These are phyloP conservation scores for Megamerina dolium DNA, from an alignment of 2,888 invertebrate species.

Conservation along the genomic window DNA sequence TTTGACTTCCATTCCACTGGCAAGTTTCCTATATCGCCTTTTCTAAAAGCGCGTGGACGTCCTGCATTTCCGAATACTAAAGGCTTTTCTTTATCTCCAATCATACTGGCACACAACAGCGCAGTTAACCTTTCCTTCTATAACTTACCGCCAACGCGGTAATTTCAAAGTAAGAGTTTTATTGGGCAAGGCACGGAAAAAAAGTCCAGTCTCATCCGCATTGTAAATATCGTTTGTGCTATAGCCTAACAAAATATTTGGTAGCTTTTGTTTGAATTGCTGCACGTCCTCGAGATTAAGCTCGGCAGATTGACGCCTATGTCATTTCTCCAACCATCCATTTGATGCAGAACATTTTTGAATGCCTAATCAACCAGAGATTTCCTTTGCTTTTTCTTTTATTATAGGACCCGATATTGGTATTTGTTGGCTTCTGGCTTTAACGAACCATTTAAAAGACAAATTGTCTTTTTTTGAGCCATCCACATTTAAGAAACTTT, in stretches of 20 bases:
- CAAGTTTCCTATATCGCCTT: constrained; percentile 12
- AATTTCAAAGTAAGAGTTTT: constrained; percentile 31
- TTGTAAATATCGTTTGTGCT: constrained; percentile 13
- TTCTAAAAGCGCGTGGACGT: constrained; percentile 16
- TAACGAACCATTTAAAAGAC: neutral
- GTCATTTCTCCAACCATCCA: neutral
- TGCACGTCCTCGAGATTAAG: constrained; percentile 9
- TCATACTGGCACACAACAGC: constrained; percentile 25
- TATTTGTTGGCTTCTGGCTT: neutral
- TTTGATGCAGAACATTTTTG: neutral
- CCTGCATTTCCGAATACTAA: constrained; percentile 22
- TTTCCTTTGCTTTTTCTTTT: neutral
- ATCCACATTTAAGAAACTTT: too few relatives aligned
- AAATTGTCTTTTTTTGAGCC: neutral
- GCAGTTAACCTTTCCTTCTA: constrained; percentile 29
- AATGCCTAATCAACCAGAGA: neutral
- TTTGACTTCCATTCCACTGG: constrained; percentile 20
- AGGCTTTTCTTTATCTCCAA: constrained; percentile 22
- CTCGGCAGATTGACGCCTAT: neutral
- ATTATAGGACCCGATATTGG: neutral
- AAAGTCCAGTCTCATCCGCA: constrained; percentile 29
- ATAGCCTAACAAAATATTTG: constrained; percentile 8
- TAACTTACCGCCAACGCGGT: constrained; percentile 28
- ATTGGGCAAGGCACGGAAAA: constrained; percentile 28
- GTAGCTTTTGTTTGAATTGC: constrained; percentile 10